Percentiles rank a stretch among this genome's conserved stretches.
phyloP scores from a whole-genome alignment of 30 jellyfish, hydroid and myxozoan species.

The Aurelia coerulea region DNA sequence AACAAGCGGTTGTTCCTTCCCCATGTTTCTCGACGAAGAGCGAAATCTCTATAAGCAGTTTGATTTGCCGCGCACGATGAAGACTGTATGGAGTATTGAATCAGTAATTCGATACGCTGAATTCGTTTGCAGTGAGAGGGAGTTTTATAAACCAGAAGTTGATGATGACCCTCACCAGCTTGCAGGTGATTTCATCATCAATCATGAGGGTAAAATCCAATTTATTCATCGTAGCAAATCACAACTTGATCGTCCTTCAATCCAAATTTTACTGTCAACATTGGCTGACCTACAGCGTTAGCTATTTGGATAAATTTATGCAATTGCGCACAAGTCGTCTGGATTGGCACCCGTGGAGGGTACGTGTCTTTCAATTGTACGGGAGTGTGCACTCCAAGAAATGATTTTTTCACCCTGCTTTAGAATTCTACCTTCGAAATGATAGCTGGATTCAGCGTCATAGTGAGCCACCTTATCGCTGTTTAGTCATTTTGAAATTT shows the following conservation, averaged over 20 bases:
- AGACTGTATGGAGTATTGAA: slow-evolving; percentile 70
- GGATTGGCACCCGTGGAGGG: too few relatives aligned
- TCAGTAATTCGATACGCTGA: slow-evolving; percentile 77
- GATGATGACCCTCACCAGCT: slow-evolving; percentile 95
- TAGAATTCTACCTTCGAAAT: too few relatives aligned
- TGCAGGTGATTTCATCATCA: slow-evolving; percentile 86
- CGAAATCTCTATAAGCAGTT: slow-evolving; percentile 73
- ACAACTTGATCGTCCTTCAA: slow-evolving; percentile 81
- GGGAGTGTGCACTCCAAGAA: too few relatives aligned
- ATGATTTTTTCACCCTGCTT: too few relatives aligned
- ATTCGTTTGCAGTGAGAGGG: slow-evolving; percentile 56
- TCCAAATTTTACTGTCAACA: slow-evolving; percentile 5
- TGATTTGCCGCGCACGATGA: slow-evolving; percentile 62
- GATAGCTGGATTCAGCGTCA: too few relatives aligned
- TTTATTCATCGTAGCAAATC: slow-evolving; percentile 66
- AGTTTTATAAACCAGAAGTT: slow-evolving; percentile 62
- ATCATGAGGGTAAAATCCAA: slow-evolving; percentile 33
- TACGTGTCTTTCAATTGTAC: too few relatives aligned
- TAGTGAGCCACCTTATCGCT: too few relatives aligned
- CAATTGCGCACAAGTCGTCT: too few relatives aligned
- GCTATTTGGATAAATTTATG: background rate
- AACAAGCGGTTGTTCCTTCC: slow-evolving; percentile 69
- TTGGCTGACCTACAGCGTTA: background rate
- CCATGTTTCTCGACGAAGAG: slow-evolving; percentile 63
- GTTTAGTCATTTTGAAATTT: too few relatives aligned